Evolutionary conservation across 2,113 vertebrate genomes (phyloP).

Genomic region (Elephas maximus): DNA sequence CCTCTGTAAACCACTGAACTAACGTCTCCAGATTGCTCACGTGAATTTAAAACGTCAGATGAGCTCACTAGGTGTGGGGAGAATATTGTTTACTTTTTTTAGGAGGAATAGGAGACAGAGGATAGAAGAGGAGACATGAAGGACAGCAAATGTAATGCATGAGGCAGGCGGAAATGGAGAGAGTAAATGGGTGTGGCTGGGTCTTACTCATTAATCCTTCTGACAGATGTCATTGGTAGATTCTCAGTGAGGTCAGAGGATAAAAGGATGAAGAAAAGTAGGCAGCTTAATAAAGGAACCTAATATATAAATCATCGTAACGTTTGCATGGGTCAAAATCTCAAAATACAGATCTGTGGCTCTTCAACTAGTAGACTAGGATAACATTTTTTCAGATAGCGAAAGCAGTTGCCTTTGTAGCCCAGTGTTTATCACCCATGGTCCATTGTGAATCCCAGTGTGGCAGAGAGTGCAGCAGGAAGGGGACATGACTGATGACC

Average conservation of each 20-base stretch:
- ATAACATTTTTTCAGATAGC: neutral
- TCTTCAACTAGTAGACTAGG: neutral
- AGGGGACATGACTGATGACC: neutral
- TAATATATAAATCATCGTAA: neutral
- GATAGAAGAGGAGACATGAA: no score
- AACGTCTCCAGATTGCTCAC: neutral
- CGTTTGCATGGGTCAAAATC: neutral
- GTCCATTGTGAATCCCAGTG: neutral
- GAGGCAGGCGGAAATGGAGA: no score
- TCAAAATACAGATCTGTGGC: neutral
- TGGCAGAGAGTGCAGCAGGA: neutral
- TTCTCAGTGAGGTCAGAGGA: neutral
- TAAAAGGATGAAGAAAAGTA: neutral
- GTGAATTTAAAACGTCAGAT: neutral
- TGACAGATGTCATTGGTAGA: neutral
- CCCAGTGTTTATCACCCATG: no score
- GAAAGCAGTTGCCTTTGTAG: neutral
- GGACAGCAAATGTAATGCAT: rapidly evolving
- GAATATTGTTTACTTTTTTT: neutral
- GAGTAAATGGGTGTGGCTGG: neutral
- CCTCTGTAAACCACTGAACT: neutral
- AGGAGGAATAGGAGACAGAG: no score
- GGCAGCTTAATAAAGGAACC: neutral
- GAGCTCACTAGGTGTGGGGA: neutral
- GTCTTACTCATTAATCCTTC: neutral